Evolutionary conservation across 1,140 invertebrate genomes (phyloP).

Genomic region (Drosophila ohnishii): DNA sequence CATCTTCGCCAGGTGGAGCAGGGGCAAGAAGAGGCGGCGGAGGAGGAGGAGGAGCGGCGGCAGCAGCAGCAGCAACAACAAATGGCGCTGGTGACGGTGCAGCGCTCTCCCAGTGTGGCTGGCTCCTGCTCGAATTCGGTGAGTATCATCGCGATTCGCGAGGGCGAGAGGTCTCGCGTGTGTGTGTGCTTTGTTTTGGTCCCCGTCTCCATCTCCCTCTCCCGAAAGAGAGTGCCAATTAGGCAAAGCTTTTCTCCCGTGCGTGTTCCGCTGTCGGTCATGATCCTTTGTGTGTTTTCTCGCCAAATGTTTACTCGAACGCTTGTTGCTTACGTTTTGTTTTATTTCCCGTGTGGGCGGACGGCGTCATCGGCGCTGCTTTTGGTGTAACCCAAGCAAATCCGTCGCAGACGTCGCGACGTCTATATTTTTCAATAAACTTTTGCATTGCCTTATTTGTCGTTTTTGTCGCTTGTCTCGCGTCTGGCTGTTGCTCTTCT

Average conservation of each 20-base stretch:
- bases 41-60: constrained; percentile 30
- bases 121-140: constrained; percentile 86
- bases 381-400: constrained; percentile 76
- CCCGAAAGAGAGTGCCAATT: constrained; percentile 26
- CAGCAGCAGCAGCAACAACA: constrained; percentile 41
- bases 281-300: constrained; percentile 67
- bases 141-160: constrained; percentile 37
- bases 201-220: constrained; percentile 1
- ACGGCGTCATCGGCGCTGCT: constrained; percentile 62
- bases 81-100: constrained; percentile 89
- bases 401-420: constrained; percentile 73
- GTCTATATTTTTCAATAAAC: constrained; percentile 71
- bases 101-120: constrained; percentile 87
- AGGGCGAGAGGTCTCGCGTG: constrained; percentile 20
- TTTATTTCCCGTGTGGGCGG: constrained; percentile 61
- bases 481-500: constrained; percentile 22
- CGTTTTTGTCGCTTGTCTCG: constrained; percentile 60
- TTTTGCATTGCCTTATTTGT: constrained; percentile 81
- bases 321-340: constrained; percentile 35
- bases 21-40: constrained; percentile 42
- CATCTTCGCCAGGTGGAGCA: constrained; percentile 34
- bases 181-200: constrained; percentile 71
- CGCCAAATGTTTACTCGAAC: constrained; percentile 35
- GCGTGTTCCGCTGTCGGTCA: constrained; percentile 61
- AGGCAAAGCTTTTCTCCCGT: constrained; percentile 46